These are phyloP conservation scores for Hydrozoanthus gracilis DNA, from an alignment of 92 coral and sea anemone species.

Conservation along the genomic window DNA sequence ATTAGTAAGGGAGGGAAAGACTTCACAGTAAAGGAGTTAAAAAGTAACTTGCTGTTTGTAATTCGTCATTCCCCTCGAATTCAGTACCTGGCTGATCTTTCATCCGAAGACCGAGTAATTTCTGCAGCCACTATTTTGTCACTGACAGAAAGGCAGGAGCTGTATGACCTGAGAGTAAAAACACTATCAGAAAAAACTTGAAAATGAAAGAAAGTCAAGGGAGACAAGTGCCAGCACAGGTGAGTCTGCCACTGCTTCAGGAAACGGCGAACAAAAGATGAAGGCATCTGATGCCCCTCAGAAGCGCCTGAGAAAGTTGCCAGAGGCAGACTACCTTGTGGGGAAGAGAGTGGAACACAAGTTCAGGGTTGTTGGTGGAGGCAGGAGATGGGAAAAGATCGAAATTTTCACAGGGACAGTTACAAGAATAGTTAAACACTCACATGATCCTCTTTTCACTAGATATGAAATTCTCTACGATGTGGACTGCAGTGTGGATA, in stretches of 20 bases:
- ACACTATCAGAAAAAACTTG: slow-evolving; percentile 2
- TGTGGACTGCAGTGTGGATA: slow-evolving; percentile 4
- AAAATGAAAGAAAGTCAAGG: background rate
- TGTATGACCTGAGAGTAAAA: slow-evolving; percentile 6
- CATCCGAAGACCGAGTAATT: slow-evolving; percentile 12
- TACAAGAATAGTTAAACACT: slow-evolving; percentile 34
- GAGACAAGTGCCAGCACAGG: slow-evolving; percentile 9
- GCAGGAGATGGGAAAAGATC: slow-evolving; percentile 30
- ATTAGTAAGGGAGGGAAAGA: slow-evolving; percentile 25
- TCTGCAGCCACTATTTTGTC: slow-evolving; percentile 21
- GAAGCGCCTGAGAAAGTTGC: background rate
- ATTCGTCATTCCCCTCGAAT: slow-evolving; percentile 4
- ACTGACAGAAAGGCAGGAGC: background rate
- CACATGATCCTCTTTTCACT: slow-evolving; percentile 21
- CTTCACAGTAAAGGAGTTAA: background rate
- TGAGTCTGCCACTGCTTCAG: background rate
- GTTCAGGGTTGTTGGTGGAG: slow-evolving; percentile 34
- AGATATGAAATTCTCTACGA: slow-evolving; percentile 20
- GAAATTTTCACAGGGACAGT: slow-evolving; percentile 34
- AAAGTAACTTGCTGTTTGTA: background rate
- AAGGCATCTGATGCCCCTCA: background rate
- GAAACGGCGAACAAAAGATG: background rate
- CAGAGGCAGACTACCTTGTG: slow-evolving; percentile 17
- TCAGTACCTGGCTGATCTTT: slow-evolving; percentile 22
- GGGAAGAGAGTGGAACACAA: slow-evolving; percentile 30